Evolutionary conservation across 1,140 invertebrate species (phyloP).

Genomic region (Phocides pigmalion): DNA sequence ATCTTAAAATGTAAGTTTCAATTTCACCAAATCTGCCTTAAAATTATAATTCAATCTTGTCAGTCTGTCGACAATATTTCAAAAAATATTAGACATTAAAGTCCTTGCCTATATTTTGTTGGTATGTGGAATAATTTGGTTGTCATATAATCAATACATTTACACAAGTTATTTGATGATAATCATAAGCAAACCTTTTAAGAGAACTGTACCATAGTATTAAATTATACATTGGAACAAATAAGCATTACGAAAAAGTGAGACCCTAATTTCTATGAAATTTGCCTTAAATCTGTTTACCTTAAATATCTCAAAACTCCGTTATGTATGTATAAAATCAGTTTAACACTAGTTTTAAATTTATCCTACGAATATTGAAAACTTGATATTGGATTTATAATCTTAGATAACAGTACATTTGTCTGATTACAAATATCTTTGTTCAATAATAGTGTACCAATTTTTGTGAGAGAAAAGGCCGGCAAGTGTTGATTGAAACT

Average conservation of each 20-base stretch:
- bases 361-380: not conserved
- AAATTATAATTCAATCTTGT: too few relatives aligned
- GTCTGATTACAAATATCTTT: not conserved
- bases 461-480: not conserved
- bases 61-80: too few relatives aligned
- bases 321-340: not conserved
- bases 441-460: not conserved
- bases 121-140: too few relatives aligned
- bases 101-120: too few relatives aligned
- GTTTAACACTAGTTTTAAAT: not conserved
- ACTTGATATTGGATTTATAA: not conserved
- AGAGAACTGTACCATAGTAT: too few relatives aligned
- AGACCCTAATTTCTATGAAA: not conserved
- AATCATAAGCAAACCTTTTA: too few relatives aligned
- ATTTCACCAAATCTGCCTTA: too few relatives aligned
- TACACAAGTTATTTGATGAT: too few relatives aligned
- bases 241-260: not conserved
- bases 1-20: too few relatives aligned
- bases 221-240: conserved; percentile 1
- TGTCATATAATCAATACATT: too few relatives aligned
- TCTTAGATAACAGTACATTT: not conserved
- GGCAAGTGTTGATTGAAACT: conserved; percentile 3
- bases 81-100: too few relatives aligned
- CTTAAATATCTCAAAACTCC: conserved; percentile 1
- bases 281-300: conserved; percentile 5